Percentiles rank a stretch among this genome's conserved stretches.
Conservation (phyloP, 2,113 vertebrate genomes). For the Rattus norvegicus region DNA sequence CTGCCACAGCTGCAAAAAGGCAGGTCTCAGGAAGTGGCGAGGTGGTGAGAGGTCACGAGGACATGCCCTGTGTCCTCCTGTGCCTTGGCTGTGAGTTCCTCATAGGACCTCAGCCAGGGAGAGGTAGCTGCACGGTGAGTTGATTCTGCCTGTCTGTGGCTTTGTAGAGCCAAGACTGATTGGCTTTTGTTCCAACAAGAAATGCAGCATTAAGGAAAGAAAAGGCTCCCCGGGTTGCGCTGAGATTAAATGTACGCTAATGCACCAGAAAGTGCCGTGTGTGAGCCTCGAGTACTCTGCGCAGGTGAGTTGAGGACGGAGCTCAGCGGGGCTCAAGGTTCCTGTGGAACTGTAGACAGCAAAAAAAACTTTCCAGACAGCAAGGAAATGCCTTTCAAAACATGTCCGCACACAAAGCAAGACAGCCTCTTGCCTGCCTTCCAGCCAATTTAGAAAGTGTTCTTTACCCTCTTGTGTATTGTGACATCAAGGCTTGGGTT, state of each 20-base stretch:
- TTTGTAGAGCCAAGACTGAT: background rate
- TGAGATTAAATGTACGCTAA: background rate
- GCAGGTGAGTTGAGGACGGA: fast-evolving
- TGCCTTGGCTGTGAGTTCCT: background rate
- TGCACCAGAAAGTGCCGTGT: background rate
- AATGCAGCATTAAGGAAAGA: background rate
- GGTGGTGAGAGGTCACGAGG: fast-evolving
- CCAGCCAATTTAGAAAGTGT: background rate
- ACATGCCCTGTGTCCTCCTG: fast-evolving
- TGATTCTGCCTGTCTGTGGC: background rate
- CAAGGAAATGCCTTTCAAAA: background rate
- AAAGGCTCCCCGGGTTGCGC: background rate
- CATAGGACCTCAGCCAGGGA: background rate
- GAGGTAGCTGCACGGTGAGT: fast-evolving
- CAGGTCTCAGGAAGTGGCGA: background rate
- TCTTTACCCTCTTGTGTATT: background rate
- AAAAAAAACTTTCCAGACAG: background rate
- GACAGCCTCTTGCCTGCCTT: background rate
- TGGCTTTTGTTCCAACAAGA: background rate
- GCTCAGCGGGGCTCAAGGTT: background rate
- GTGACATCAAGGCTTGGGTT: background rate
- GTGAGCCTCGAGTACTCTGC: fast-evolving
- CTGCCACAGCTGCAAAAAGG: background rate
- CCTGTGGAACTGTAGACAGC: background rate
- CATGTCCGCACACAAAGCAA: background rate